Evolutionary conservation across 2,113 vertebrate species (phyloP), one percentile per base, ranked within the genome.

Genomic region (Chamaea fasciata): DNA sequence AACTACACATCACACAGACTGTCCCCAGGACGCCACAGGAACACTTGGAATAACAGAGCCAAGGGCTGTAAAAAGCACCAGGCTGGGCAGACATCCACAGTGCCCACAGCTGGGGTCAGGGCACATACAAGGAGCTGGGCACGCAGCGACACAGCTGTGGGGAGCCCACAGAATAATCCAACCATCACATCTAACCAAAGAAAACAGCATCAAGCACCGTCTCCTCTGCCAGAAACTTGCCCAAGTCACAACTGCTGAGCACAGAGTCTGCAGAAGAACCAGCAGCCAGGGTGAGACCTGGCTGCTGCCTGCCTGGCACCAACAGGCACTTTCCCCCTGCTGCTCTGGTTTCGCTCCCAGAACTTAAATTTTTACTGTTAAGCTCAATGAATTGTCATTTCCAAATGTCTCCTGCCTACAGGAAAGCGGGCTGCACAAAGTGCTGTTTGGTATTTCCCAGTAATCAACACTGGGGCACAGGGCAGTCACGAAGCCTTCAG

Each of bases 341-440:
- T 73, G 55, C 85, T 90, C 83, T 90, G 71, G 79, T 89, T 90
- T 71, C 35, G 35, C 39, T 64, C 89, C 65, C 83, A 92, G 68
- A 88, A 68, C 57, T 82, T 76, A 22, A 53, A 83, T 44, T 47
- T 87, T 68, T 56, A 67, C 49, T 56, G 30, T 39, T 39, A 50
- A 76, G 56, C 87, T 83, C 94, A 78, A 63, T 77, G 81, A 68
- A 42, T 30, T 69, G 46, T 64, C 64, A 53, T 76, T 87, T 93
- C 92, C 85, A 94, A 94, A 87, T n/a, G 56, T 15, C 65, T 91
- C 56, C 55, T 47, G 46, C 31, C 44, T 53, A 47, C 70, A 33
- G 49, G 41, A 92, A 33, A 84, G 56, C 31, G 30, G 68, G 55
- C 19, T 49, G 19, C 49, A 39, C 20, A 5, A 95, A 90, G 35